These are phyloP conservation scores for Pseudococcus jackbeardsleyi DNA, from an alignment of 2,888 invertebrate species.

Conservation along the genomic window DNA sequence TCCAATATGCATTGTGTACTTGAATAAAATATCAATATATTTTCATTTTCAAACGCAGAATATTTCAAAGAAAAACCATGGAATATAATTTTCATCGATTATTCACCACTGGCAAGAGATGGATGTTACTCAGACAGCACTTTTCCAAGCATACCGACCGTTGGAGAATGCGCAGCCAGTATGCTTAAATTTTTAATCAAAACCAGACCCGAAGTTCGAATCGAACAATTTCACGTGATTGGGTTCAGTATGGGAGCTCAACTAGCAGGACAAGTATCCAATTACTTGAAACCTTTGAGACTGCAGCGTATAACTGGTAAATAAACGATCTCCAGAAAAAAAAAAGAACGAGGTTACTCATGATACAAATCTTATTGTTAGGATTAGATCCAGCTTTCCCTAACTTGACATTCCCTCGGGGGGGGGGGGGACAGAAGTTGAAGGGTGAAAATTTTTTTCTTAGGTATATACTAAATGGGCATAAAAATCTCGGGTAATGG, in stretches of 20 bases:
- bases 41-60: neutral
- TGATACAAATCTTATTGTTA: neutral
- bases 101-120: constrained; percentile 7
- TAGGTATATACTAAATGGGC: no score
- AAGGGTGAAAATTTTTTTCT: no score
- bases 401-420: no score
- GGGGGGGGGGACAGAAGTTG: no score
- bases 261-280: constrained; percentile 73
- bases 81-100: constrained; percentile 32
- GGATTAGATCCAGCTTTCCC: constrained; percentile 32
- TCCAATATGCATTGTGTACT: neutral
- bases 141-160: constrained; percentile 74
- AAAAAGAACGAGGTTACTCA: neutral
- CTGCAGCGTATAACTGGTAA: constrained; percentile 74
- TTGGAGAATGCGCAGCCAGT: constrained; percentile 76
- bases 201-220: constrained; percentile 69
- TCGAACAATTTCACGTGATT: constrained; percentile 74
- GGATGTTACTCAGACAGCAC: constrained; percentile 2
- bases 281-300: constrained; percentile 71
- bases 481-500: no score
- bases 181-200: constrained; percentile 74
- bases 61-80: constrained; percentile 30
- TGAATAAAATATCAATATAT: neutral
- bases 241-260: constrained; percentile 79
- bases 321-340: neutral